Evolutionary conservation across 2,888 invertebrate genomes (phyloP).

Genomic region (Mermis nigrescens): DNA sequence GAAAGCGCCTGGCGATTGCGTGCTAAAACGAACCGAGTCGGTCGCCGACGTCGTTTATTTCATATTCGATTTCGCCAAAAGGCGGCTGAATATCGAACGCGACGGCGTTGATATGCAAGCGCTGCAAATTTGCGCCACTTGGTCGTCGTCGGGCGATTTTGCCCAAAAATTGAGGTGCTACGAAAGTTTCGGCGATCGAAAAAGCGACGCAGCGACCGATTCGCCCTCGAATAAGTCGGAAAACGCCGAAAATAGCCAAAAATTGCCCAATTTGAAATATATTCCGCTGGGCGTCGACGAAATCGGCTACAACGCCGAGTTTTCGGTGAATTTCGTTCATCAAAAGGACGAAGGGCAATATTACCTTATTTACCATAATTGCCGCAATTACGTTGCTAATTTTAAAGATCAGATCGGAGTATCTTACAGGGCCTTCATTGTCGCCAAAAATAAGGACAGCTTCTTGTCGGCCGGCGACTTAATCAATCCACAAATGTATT

Average conservation of each 20-base stretch:
- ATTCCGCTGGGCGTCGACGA: no score
- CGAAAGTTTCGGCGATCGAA: no score
- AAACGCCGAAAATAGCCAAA: neutral
- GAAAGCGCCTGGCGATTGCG: constrained; percentile 34
- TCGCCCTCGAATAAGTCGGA: neutral
- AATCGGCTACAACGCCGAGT: no score
- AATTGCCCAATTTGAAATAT: no score
- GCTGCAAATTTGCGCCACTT: neutral
- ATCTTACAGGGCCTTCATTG: neutral
- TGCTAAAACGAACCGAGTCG: neutral
- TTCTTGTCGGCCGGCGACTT: constrained; percentile 87
- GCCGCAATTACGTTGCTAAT: constrained; percentile 42
- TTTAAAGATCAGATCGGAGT: constrained; percentile 25
- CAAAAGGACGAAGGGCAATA: constrained; percentile 71
- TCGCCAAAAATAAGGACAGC: constrained; percentile 47
- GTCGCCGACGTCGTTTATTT: constrained; percentile 53
- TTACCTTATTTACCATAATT: constrained; percentile 82
- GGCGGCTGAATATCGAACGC: constrained; percentile 39
- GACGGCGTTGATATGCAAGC: neutral
- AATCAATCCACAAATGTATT: constrained; percentile 75
- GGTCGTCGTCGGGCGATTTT: no score
- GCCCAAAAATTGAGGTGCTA: no score
- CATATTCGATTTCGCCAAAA: constrained; percentile 51
- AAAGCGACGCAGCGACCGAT: neutral
- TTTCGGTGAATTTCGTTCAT: constrained; percentile 49